A percentile compares a stretch with the other conserved stretches of the same genome.
These are phyloP conservation scores for Drosophila navojoa DNA, from an alignment of 1,140 invertebrate genomes.

Conservation along the genomic window DNA sequence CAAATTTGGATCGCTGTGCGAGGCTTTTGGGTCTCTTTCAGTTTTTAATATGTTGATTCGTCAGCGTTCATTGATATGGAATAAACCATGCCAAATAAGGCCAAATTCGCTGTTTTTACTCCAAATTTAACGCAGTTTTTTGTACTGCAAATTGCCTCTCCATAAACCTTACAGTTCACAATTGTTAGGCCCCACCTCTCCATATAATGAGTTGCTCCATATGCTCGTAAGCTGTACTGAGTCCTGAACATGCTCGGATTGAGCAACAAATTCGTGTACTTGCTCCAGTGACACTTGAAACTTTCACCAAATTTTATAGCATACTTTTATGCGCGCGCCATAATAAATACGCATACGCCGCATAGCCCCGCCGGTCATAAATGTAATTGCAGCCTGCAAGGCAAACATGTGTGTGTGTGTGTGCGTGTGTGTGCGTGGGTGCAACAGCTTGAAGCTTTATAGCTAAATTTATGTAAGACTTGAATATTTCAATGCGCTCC, in stretches of 20 bases:
- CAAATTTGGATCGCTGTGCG: conserved; percentile 12
- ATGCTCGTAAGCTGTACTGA: background rate
- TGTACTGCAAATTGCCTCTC: no score
- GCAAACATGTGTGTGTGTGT: background rate
- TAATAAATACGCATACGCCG: conserved; percentile 51
- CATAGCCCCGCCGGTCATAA: conserved; percentile 36
- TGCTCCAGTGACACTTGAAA: conserved; percentile 27
- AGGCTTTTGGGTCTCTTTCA: background rate
- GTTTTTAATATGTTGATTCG: conserved; percentile 2
- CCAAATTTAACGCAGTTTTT: background rate
- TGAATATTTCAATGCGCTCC: conserved; percentile 58
- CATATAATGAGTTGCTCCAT: no score
- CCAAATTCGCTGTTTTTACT: background rate
- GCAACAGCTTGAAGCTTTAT: conserved; percentile 58
- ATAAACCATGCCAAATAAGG: background rate
- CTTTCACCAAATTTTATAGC: conserved; percentile 52
- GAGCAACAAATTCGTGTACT: background rate
- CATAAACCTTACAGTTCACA: no score
- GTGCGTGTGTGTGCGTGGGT: conserved; percentile 14
- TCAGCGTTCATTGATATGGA: background rate
- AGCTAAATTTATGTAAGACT: conserved; percentile 53
- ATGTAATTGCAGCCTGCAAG: conserved; percentile 47
- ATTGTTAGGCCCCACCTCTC: no score
- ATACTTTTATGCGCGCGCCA: conserved; percentile 61
- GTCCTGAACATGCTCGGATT: background rate